Evolutionary conservation across 2,113 vertebrate species (phyloP).

Genomic region (Nycticebus coucang): DNA sequence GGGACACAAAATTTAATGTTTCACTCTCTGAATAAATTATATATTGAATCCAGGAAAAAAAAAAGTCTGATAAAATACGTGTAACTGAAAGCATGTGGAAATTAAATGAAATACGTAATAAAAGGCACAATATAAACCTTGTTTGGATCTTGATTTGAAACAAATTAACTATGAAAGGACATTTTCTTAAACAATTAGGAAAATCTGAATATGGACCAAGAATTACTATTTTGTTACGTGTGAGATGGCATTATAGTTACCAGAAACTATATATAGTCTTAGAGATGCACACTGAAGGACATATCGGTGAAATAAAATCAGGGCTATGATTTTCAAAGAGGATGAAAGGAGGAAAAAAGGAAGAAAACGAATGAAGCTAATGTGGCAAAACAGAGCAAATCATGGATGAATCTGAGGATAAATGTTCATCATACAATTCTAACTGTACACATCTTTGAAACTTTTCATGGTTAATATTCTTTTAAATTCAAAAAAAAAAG

Average conservation of each 20-base stretch:
- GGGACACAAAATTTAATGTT: not conserved
- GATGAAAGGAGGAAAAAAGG: not conserved
- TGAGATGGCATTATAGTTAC: not conserved
- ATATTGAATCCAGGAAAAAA: not conserved
- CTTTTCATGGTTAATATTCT: slow-evolving; percentile 12
- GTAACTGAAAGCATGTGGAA: slow-evolving; percentile 23
- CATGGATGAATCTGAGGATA: not conserved
- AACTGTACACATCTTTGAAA: not conserved
- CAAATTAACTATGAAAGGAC: slow-evolving; percentile 11
- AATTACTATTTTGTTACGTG: not conserved
- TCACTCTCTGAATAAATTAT: not conserved
- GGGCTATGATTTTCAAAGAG: not conserved
- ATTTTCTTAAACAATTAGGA: not conserved
- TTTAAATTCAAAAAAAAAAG: not conserved
- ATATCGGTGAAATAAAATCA: not conserved
- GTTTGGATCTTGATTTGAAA: slow-evolving; percentile 18
- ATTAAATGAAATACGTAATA: slow-evolving; percentile 43
- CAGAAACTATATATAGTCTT: not conserved
- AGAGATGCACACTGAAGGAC: not conserved
- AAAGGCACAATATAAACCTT: not conserved
- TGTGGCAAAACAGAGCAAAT: not conserved
- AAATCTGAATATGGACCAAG: not conserved
- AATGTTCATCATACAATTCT: not conserved
- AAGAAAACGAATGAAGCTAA: not conserved
- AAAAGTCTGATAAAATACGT: not conserved